Base-by-base conservation (phyloP, 2,888 invertebrate genomes). In the Amblyjoppa fuscipennis region DNA sequence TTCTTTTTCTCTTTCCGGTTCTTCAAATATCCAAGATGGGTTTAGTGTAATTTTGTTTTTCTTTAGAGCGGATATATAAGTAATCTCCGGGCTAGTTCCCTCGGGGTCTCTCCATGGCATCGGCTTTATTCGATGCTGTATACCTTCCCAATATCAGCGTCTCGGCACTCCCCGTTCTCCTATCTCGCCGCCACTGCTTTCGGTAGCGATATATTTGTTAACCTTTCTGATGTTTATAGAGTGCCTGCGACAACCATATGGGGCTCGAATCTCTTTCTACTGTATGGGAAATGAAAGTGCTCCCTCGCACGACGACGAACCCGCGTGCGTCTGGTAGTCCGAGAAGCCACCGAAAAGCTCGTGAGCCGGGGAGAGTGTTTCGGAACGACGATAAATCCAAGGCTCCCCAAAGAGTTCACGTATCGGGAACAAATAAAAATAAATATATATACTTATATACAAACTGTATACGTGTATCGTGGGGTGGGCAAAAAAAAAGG, bases 341-440 rank as follows among this genome's bases (percentile, higher is more conserved):
- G 31, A n/a, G 13, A 34, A 51, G n/a, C 64, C 64, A 49, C 75
- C 49, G 20, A 66, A 76, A 76, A 76, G 49, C 75, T 51, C 34
- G 49, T 5, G 64, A 34, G 64, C 51, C 51, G 31, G 38, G 59
- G 73, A 82, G 78, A 78, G 79, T 77, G 75, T 64, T 75, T 53
- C 75, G 28, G 53, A 75, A 68, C 69, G 51, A 76, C 75, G 74
- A 80, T 87, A 83, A 83, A 83, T 87, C 81, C 56, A 25, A 53
- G 45, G 38, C 51, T 70, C 73, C 66, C 74, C 20, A 51, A 77
- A 70, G 81, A 70, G 41, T 76, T 11, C 31, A 75, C 77, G 76
- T 70, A 82, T 81, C 56, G 84, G 68, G 68, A 74, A 59, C 51
- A 59, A 85, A 70, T 74, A 70, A 80, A 73, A 84, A 76, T 56